Evolutionary conservation across 2,888 invertebrate species (phyloP), one percentile per base, ranked within the genome.

Genomic region (Scaptomyza parva): DNA sequence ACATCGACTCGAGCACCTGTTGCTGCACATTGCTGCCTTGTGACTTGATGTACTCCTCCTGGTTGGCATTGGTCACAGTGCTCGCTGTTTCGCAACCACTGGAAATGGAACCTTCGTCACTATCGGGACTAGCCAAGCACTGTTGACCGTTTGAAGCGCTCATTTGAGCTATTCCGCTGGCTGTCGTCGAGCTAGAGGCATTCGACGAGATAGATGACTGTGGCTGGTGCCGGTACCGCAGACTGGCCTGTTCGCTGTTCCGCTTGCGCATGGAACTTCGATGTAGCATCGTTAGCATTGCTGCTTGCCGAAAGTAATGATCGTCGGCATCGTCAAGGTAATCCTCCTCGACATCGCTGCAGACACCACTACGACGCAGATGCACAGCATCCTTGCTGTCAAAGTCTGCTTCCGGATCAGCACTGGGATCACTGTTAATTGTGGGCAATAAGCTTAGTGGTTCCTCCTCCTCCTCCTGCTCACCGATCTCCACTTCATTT

Each of bases 21-120:
- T 74, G 70, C 61, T 82, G 86, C 55, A 41, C 64, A 43, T 44
- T 67, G 62, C 33, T 70, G 60, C 24, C 28, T 40, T 64, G 62
- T 11, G 58, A 51, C 62, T 86, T 83, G 12, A 80, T 78, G 64
- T 88, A 91, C 91, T 86, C 93, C 91, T 90, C 91, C 63, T 90
- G 88, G 70, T 93, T 85, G 71, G 93, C 93, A 61, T 82, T 82
- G 58, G 94, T 94, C 40, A 94, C 94, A 8, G 95, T 95, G 90
- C 95, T 95, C 50, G 95, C 95, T 12, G 95, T 95, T 92, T 96
- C 96, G 90, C 96, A 96, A 76, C 96, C 96, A 86, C 96, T 96
- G 71, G 96, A 96, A 88, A 96, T 94, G 51, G 95, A 95, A 75
- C 95, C 95, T 87, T 95, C 95, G 92, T 95, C 95, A 91, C 95